Base-by-base conservation (phyloP, 2,888 invertebrate species). In the Aromia moschata region DNA sequence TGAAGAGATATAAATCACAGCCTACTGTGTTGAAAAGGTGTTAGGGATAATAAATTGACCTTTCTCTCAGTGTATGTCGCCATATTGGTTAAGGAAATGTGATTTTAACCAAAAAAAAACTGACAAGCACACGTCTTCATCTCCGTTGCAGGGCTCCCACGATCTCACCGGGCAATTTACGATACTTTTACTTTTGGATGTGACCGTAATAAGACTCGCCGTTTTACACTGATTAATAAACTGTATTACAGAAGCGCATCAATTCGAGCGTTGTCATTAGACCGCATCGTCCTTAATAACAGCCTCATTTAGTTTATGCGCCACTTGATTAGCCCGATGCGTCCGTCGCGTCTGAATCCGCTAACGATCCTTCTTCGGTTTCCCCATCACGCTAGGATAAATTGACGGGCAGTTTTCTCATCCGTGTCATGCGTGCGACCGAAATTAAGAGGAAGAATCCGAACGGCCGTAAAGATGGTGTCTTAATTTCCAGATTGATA, bases 211-310 rank as follows among this genome's bases (percentile, higher is more conserved):
- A 41, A 18, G 18, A 10, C 10, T 11, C 7, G 18, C 18, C 18
- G 18, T n/a, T 41, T 17, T 12, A 18, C 18, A 18, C 12, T 20
- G 18, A 41, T 11, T 41, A 18, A 41, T 41, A 41, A 33, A 33
- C 33, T 11, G n/a, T 18, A 18, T 41, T 41, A 17, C 18, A 41
- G 41, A 41, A 40, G 40, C 17, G 7, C 11, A 33, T 33, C 11
- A 33, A 33, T 33, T 11, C n/a, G 33, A 33, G n/a, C n/a, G 33
- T n/a, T 33, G 33, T 33, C 33, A 33, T 33, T 33, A 33, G 33
- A 33, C n/a, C n/a, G n/a, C 33, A 41, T 11, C 41, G 41, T 41
- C 41, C 41, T 41, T 41, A 41, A 41, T 41, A 41, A 18, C 41
- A n/a, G 15, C 16, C 41, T 41, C 41, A 41, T 41, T 41, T 41